Percentiles rank a stretch among this genome's conserved stretches.
Evolutionary conservation across 92 coral and sea anemone genomes (phyloP).

Genomic region (Metridium senile): DNA sequence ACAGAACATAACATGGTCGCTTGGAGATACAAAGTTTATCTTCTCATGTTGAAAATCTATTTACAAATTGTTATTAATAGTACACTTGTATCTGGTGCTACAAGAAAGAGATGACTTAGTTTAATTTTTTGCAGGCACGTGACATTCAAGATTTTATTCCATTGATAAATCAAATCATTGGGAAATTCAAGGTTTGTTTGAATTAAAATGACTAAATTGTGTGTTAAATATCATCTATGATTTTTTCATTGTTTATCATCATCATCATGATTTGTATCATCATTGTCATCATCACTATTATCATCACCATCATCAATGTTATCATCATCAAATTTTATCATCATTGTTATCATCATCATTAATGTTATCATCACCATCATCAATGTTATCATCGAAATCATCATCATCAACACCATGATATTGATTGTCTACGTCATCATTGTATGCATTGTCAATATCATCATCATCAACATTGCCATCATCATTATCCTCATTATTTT

Average conservation of each 20-base stretch:
- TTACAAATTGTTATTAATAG: no score
- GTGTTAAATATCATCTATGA: conserved; percentile 68
- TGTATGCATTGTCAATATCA: conserved; percentile 17
- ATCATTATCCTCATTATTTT: not conserved
- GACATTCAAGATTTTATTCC: conserved; percentile 99
- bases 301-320: not conserved
- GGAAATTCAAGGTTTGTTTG: conserved; percentile 90
- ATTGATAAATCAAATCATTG: conserved; percentile 88
- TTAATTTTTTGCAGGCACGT: no score
- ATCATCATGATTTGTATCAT: not conserved
- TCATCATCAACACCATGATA: not conserved
- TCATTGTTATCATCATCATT: not conserved
- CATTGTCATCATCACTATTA: conserved; percentile 38
- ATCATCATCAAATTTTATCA: not conserved
- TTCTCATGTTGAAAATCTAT: no score
- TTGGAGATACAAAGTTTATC: no score
- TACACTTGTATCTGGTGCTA: no score
- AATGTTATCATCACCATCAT: not conserved
- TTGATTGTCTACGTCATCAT: not conserved
- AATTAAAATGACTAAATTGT: conserved; percentile 73
- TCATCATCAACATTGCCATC: not conserved
- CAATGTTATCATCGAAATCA: not conserved
- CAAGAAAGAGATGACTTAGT: no score
- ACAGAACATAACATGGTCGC: no score
- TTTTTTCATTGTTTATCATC: not conserved